Evolutionary conservation across 2,888 invertebrate species (phyloP), one percentile per base, ranked within the genome.

Genomic region (Eurytoma adleriae): DNA sequence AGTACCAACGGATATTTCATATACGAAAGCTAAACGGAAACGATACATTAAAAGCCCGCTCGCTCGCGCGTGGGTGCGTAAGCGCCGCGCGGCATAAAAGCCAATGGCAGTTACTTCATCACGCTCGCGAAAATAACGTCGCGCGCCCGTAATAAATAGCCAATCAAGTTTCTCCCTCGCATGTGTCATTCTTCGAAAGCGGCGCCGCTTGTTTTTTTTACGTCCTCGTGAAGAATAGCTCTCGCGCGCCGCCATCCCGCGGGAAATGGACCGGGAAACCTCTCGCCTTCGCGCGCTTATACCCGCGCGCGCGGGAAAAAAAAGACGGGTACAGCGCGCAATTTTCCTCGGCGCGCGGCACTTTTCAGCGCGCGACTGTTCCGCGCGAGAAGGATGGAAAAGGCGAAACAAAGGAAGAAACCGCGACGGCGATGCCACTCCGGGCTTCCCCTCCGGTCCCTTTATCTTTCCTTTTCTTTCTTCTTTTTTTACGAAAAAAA

Each of bases 271-370:
- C 54, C 16, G 54, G 54, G 54, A 54, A 54, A 54, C 54, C 54
- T 20, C 14, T 20, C 30, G 27, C 30, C 27, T 52, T 64, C n/a
- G 54, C 52, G 12, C 27, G 66, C 59, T 18, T 61, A 68, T 48
- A 50, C 18, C 59, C 5, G 40, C 3, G 40, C n/a, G n/a, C n/a
- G n/a, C 20, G 71, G 13, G 2, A 24, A 78, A 68, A 71, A 24
- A 10, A 10, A 20, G 27, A 30, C 57, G 52, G 10, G 40, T 13
- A 59, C 50, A 7, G 54, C 18, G 71, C 66, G 78, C 59, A 61
- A 78, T 72, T 72, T 73, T 73, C 67, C 66, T 72, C 72, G 67
- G 67, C 59, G 20, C 52, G 52, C 61, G 68, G 24, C 68, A 61
- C 52, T 61, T 56, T 10, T 12, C 48, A 27, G 40, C 27, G 5